Conservation (phyloP, 2,888 invertebrate species). For the Ephialtes manifestator region DNA sequence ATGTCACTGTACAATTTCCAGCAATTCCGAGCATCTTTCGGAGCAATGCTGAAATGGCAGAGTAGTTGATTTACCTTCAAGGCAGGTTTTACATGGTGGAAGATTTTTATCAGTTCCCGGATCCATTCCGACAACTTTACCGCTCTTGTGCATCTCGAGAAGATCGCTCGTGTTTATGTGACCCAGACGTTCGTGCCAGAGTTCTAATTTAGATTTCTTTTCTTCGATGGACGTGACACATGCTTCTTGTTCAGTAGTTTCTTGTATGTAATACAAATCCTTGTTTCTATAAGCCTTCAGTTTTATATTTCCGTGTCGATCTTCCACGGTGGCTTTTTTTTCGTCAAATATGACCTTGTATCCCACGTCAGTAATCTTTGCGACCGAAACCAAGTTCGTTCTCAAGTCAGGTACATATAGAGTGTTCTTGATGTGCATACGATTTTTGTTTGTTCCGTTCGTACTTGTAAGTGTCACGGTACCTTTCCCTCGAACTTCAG, state of each 20-base stretch:
- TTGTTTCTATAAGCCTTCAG: slow-evolving; percentile 46
- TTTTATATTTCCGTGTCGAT: slow-evolving; percentile 41
- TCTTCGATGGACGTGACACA: background rate
- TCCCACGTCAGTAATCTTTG: slow-evolving; percentile 60
- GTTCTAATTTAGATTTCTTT: slow-evolving; percentile 8
- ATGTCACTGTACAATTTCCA: slow-evolving; percentile 70
- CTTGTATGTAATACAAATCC: slow-evolving; percentile 55
- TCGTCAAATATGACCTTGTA: slow-evolving; percentile 53
- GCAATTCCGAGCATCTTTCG: slow-evolving; percentile 10
- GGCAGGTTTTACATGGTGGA: slow-evolving; percentile 46
- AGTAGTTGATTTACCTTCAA: slow-evolving; percentile 41
- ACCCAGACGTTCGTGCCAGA: slow-evolving; percentile 38
- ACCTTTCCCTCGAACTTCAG: slow-evolving; percentile 27
- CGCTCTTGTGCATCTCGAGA: slow-evolving; percentile 21
- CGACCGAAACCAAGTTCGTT: slow-evolving; percentile 59
- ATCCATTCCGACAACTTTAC: slow-evolving; percentile 28
- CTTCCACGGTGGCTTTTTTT: slow-evolving; percentile 40
- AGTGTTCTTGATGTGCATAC: slow-evolving; percentile 54
- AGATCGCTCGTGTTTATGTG: slow-evolving; percentile 52
- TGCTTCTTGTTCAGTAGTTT: slow-evolving; percentile 14
- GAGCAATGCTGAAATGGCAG: slow-evolving; percentile 14
- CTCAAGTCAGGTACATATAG: slow-evolving; percentile 59
- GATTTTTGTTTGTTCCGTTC: slow-evolving; percentile 1
- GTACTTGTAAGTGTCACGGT: slow-evolving; percentile 28
- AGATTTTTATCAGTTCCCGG: background rate